Conservation (phyloP, 2,797 vertebrate species). For the Pygocentrus nattereri region DNA sequence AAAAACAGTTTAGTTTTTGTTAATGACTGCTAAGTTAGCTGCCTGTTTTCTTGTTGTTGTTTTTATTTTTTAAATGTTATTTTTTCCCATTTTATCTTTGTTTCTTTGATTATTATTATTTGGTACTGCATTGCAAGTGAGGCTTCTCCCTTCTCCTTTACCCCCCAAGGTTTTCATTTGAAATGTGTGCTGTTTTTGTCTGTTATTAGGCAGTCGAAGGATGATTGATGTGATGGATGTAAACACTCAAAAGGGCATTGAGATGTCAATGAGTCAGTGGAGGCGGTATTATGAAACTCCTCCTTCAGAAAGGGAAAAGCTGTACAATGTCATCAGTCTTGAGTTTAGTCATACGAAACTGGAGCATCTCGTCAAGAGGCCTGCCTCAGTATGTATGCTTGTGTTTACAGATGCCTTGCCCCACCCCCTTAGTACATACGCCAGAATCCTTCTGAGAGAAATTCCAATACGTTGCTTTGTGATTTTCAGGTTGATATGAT, state of each 20-base stretch:
- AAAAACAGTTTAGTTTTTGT: no score
- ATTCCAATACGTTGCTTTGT: neutral
- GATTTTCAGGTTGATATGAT: slow-evolving; percentile 91
- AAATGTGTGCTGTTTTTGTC: neutral
- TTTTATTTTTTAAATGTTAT: no score
- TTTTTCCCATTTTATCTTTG: no score
- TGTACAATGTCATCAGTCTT: slow-evolving; percentile 98
- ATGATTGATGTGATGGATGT: slow-evolving; percentile 99
- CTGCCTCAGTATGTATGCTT: slow-evolving; percentile 80
- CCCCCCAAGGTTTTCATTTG: neutral
- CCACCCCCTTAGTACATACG: neutral
- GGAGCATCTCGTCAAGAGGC: slow-evolving; percentile 94
- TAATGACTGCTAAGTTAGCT: no score
- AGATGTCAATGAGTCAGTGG: slow-evolving; percentile 99
- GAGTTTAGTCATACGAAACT: slow-evolving; percentile 98
- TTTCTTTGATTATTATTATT: no score
- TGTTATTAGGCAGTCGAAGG: slow-evolving; percentile 88
- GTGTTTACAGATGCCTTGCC: neutral
- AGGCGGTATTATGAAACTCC: slow-evolving; percentile 96
- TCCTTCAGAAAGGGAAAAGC: slow-evolving; percentile 90
- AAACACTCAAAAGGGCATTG: slow-evolving; percentile 95
- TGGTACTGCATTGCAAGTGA: neutral
- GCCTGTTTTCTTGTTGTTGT: no score
- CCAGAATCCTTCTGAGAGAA: neutral
- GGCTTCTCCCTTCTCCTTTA: neutral